phyloP scores from a whole-genome alignment of 2,797 vertebrate genomes.

The Odontamblyopus rebecca region DNA sequence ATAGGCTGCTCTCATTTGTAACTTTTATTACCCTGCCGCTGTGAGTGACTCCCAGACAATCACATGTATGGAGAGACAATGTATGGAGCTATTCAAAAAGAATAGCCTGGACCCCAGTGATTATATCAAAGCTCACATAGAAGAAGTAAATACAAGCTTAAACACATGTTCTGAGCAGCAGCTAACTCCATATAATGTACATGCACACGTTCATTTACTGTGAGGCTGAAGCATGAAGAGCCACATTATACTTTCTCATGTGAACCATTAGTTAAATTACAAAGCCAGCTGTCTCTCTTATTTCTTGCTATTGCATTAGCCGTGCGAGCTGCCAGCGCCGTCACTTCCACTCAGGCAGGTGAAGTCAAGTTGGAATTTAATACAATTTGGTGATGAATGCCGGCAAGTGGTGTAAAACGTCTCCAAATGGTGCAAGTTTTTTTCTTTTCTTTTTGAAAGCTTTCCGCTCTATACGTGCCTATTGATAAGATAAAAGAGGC shows the following conservation, averaged over 20 bases:
- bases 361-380: constrained; percentile 52
- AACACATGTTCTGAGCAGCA: constrained; percentile 1
- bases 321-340: constrained; percentile 31
- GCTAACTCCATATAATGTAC: constrained; percentile 2
- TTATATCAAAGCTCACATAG: constrained; percentile 38
- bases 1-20: constrained; percentile 79
- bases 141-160: constrained; percentile 10
- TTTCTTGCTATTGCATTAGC: constrained; percentile 43
- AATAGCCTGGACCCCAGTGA: constrained; percentile 25
- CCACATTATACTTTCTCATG: constrained; percentile 41
- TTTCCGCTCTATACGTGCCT: constrained; percentile 54
- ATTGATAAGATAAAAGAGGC: constrained; percentile 72
- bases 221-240: constrained; percentile 10
- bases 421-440: constrained; percentile 35
- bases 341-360: constrained; percentile 35
- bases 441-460: constrained; percentile 41
- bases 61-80: constrained; percentile 49
- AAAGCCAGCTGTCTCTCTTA: constrained; percentile 41
- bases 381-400: constrained; percentile 52
- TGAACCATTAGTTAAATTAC: constrained; percentile 48
- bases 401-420: constrained; percentile 53
- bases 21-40: constrained; percentile 76
- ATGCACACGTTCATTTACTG: constrained; percentile 7
- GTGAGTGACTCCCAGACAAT: constrained; percentile 71
- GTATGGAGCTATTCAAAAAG: constrained; percentile 58